Evolutionary conservation across 2,797 vertebrate species (phyloP).

Genomic region (Rallus crepitans): DNA sequence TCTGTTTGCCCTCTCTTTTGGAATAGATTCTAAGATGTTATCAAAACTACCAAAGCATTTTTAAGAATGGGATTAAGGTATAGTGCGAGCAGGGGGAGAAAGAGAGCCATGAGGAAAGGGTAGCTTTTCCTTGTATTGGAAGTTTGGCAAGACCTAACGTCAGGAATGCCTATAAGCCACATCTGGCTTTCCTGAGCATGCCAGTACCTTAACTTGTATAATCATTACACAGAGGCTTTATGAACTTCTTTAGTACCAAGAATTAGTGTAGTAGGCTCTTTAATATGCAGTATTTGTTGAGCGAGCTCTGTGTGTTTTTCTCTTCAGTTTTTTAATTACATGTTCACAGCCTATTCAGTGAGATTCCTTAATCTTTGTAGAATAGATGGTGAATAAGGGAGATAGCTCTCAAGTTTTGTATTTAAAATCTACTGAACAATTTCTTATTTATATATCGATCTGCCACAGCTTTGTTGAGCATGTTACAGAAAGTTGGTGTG

Average conservation of each 20-base stretch:
- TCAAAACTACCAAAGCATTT: not conserved
- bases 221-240: not conserved
- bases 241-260: not conserved
- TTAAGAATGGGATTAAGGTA: not conserved
- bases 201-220: not conserved
- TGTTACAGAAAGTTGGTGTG: not conserved
- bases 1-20: not conserved
- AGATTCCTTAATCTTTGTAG: not conserved
- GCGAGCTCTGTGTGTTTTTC: not conserved
- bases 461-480: not conserved
- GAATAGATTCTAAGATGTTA: not conserved
- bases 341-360: not conserved
- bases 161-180: not conserved
- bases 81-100: not conserved
- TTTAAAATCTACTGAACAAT: not conserved
- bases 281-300: not conserved
- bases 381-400: not conserved
- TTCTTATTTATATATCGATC: not conserved
- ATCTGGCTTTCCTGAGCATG: not conserved
- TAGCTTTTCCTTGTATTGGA: not conserved
- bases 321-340: not conserved
- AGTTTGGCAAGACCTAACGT: not conserved
- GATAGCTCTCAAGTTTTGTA: not conserved
- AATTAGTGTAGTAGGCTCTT: not conserved
- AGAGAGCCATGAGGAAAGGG: not conserved